A percentile compares a stretch with the other conserved stretches of the same genome.
phyloP scores from a whole-genome alignment of 2,888 invertebrate species.

The Agrilus cyanescens region DNA sequence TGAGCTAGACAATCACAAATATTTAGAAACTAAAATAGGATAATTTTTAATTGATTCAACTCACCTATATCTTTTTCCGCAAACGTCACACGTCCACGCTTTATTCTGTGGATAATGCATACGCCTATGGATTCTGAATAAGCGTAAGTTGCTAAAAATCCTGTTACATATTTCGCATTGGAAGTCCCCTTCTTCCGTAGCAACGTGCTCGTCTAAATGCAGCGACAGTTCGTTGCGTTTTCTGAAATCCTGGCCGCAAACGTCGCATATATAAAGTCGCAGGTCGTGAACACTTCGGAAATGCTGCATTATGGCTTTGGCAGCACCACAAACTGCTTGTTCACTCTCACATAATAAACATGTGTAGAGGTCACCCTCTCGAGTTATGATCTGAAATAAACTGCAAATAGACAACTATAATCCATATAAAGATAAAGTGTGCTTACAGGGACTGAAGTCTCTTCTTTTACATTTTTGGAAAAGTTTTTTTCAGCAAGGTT shows the following conservation, averaged over 20 bases:
- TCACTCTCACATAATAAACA: constrained; percentile 41
- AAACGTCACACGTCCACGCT: constrained; percentile 51
- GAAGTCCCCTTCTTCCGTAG: constrained; percentile 49
- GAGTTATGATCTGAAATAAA: constrained; percentile 18
- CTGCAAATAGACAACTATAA: constrained; percentile 1
- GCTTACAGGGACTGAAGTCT: constrained; percentile 20
- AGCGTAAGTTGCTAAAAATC: constrained; percentile 47
- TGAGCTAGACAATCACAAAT: constrained; percentile 36
- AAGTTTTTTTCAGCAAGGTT: constrained; percentile 11
- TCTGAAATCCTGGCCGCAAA: constrained; percentile 54
- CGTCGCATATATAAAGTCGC: constrained; percentile 56
- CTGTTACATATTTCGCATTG: constrained; percentile 52
- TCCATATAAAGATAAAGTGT: not conserved
- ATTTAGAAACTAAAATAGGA: constrained; percentile 1
- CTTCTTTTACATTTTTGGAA: constrained; percentile 22
- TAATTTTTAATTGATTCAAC: constrained; percentile 1
- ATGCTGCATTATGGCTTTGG: constrained; percentile 49
- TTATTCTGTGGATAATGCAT: constrained; percentile 50
- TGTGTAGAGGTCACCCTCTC: constrained; percentile 40
- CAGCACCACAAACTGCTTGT: constrained; percentile 38
- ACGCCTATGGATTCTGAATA: constrained; percentile 52
- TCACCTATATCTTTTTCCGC: constrained; percentile 53
- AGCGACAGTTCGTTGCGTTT: constrained; percentile 49
- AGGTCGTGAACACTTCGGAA: constrained; percentile 48
- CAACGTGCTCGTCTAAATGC: constrained; percentile 53